phyloP scores from a whole-genome alignment of 2,888 invertebrate species.

The Lamellibrachia columna region DNA sequence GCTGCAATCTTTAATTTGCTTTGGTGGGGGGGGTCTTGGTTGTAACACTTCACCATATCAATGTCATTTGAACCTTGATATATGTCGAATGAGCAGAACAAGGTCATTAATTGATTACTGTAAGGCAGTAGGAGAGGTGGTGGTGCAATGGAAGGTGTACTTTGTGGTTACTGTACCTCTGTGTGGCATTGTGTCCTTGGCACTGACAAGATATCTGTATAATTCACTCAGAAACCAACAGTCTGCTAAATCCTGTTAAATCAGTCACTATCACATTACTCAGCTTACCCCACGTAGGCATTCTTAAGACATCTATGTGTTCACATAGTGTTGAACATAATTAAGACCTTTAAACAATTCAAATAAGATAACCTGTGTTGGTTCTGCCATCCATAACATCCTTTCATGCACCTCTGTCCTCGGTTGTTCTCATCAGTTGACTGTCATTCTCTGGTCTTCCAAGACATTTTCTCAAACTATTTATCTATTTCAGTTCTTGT shows the following conservation, averaged over 20 bases:
- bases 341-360: neutral
- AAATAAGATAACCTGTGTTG: neutral
- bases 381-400: neutral
- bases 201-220: neutral
- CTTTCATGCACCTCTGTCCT: neutral
- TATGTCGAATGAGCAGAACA: neutral
- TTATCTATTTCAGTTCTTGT: too few species aligned
- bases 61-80: neutral
- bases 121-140: neutral
- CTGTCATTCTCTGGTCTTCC: too few species aligned
- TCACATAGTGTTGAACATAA: neutral
- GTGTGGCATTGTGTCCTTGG: neutral
- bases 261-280: neutral
- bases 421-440: too few species aligned
- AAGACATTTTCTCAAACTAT: too few species aligned
- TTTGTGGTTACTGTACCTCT: neutral
- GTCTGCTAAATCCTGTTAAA: neutral
- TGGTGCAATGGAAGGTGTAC: neutral
- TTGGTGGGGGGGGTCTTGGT: neutral
- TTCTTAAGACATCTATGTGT: neutral
- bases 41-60: neutral
- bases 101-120: neutral
- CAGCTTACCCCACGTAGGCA: neutral
- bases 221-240: neutral
- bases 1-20: neutral